Base-by-base conservation (phyloP, 2,888 invertebrate genomes). In the Dione vanillae region DNA sequence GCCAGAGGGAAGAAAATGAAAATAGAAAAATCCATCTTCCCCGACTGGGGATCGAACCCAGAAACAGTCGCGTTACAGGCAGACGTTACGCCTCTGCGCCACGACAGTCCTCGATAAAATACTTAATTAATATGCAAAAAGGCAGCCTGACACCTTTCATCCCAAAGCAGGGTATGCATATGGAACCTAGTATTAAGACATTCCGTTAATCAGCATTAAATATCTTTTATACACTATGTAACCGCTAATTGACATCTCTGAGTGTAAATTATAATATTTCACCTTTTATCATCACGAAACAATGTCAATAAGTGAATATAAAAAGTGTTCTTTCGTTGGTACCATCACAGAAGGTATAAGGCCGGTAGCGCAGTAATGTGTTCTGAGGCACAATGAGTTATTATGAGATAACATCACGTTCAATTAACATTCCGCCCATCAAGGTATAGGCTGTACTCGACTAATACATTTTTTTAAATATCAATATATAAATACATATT, bases 371-470 rank as follows among this genome's bases (percentile, higher is more conserved):
- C 83, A 83, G 84, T 83, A 83, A 81, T 80, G 78, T 78, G 74
- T 69, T 77, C 73, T 73, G 75, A 77, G 74, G 82, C 85, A 92
- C 92, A 92, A 92, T 91, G 90, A 84, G 86, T 90, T 86, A 86
- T 92, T 91, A 89, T 79, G 75, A 82, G 92, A 92, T 92, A 92
- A 75, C 80, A 90, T 91, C 88, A 78, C 79, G 77, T 89, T 90
- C 90, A 89, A 92, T 92, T 92, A 92, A 92, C 84, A 90, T 91
- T 87, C 91, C 85, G 78, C 77, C 72, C 85, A 58, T 41, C 19
- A 10, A 47, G 86, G 84, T 76, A 74, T 77, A 16, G 45, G 19
- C 52, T 65, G 1, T 52, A 20, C 65, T 74, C 74, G 49, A 27
- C 67, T 37, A 11, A 11, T 11, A 27, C 5, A 27, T 27, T 3